Base-by-base conservation (phyloP, 2,888 invertebrate genomes). In the Peribatodes rhomboidaria region DNA sequence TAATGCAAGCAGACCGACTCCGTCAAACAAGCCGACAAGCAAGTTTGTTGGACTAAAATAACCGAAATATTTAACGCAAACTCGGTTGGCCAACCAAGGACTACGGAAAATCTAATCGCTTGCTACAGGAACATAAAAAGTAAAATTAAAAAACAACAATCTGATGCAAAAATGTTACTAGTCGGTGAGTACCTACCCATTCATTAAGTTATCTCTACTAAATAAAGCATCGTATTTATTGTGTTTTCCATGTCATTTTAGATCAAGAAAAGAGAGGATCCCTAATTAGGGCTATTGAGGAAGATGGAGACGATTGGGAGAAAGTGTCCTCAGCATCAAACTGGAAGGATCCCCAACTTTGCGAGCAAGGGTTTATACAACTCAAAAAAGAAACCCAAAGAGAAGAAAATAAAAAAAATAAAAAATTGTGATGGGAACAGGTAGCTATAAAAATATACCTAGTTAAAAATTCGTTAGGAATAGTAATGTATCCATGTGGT, bases 151-250 rank as follows among this genome's bases (percentile, higher is more conserved):
- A 49, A 49, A 14, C 8, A 49, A 31, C 49, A 49, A 33, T 49
- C 49, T n/a, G n/a, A n/a, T n/a, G n/a, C n/a, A n/a, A n/a, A n/a
- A n/a, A n/a, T n/a, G n/a, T n/a, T n/a, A n/a, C 10, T 49, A 14
- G 14, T 33, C 49, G 49, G 49, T 49, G 33, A 49, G 49, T 49
- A 49, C 49, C 31, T 31, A n/a, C n/a, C n/a, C n/a, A n/a, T n/a
- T n/a, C n/a, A n/a, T n/a, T n/a, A n/a, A n/a, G n/a, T n/a, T n/a
- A n/a, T n/a, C n/a, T n/a, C n/a, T n/a, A n/a, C n/a, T n/a, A n/a
- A n/a, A n/a, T n/a, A n/a, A n/a, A n/a, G n/a, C n/a, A n/a, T n/a
- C n/a, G n/a, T n/a, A n/a, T n/a, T n/a, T n/a, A n/a, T n/a, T n/a
- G n/a, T n/a, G n/a, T n/a, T n/a, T n/a, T n/a, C n/a, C n/a, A n/a